These are phyloP conservation scores for Acanthochromis polyacanthus DNA, from an alignment of 2,113 vertebrate species.

Conservation along the genomic window DNA sequence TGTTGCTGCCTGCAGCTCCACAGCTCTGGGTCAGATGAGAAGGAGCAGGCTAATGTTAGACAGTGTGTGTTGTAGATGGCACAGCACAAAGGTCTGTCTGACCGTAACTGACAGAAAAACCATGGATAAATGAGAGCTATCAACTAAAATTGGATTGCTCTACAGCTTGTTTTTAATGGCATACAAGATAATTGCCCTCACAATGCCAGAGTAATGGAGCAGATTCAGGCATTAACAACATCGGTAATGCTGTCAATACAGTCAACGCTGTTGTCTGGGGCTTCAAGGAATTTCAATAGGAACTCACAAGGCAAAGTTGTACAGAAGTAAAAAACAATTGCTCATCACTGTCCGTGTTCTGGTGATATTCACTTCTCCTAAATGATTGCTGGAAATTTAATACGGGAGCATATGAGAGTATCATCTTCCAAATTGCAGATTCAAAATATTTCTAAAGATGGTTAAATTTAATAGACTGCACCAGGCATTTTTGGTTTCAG, in stretches of 20 bases:
- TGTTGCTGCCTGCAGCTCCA: conserved; percentile 12
- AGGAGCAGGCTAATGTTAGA: conserved; percentile 35
- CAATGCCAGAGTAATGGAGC: conserved; percentile 39
- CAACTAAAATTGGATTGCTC: conserved; percentile 34
- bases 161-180: conserved; percentile 21
- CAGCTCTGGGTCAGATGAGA: conserved; percentile 43
- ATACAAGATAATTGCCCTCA: conserved; percentile 47
- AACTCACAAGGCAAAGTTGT: conserved; percentile 23
- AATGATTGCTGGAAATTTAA: background rate
- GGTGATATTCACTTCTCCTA: conserved; percentile 3
- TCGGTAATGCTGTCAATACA: conserved; percentile 44
- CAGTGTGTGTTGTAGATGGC: conserved; percentile 2
- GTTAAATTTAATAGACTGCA: background rate
- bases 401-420: background rate
- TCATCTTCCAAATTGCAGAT: background rate
- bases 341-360: conserved; percentile 8
- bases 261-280: conserved; percentile 21
- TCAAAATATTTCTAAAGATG: background rate
- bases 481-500: background rate
- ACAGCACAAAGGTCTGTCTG: conserved; percentile 37
- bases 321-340: conserved; percentile 23
- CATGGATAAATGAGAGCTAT: conserved; percentile 43
- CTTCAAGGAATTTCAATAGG: conserved; percentile 45
- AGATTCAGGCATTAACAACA: conserved; percentile 51
- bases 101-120: conserved; percentile 39